phyloP scores from a whole-genome alignment of 1,140 invertebrate species.

The Drosophila sucinea region DNA sequence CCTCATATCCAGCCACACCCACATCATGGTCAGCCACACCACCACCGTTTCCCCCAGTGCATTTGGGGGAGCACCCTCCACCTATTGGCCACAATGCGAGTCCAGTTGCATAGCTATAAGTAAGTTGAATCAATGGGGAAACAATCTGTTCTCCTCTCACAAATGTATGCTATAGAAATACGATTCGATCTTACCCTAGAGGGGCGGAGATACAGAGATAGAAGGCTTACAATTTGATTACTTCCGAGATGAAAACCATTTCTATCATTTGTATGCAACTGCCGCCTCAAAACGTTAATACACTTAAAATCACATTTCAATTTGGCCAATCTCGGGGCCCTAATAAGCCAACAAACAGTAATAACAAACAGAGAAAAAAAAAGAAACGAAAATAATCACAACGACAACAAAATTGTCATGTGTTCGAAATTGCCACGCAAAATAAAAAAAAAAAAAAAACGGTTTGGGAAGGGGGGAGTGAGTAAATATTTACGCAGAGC shows the following conservation, averaged over 20 bases:
- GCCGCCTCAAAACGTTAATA: background rate
- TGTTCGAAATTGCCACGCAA: conserved; percentile 74
- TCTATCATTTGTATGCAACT: background rate
- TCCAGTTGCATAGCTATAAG: conserved; percentile 62
- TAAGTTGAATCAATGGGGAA: conserved; percentile 48
- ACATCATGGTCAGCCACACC: conserved; percentile 65
- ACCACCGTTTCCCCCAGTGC: conserved; percentile 44
- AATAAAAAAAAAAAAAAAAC: background rate
- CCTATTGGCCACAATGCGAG: conserved; percentile 52
- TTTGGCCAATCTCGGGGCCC: conserved; percentile 1
- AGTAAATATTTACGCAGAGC: conserved; percentile 70
- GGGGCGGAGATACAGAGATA: too few relatives aligned
- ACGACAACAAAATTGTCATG: conserved; percentile 57
- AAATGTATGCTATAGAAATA: background rate
- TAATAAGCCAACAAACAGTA: conserved; percentile 30
- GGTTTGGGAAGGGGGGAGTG: conserved; percentile 25
- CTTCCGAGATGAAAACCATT: background rate
- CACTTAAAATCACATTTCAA: conserved; percentile 3
- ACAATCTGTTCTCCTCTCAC: background rate
- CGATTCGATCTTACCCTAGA: too few relatives aligned
- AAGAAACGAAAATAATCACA: conserved; percentile 22
- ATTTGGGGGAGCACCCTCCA: conserved; percentile 48
- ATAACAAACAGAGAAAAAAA: conserved; percentile 15
- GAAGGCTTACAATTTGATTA: too few relatives aligned
- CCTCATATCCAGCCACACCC: conserved; percentile 66